A percentile compares a stretch with the other conserved stretches of the same genome.
These are phyloP conservation scores for Andrena flavipes DNA, from an alignment of 2,888 invertebrate species.

Conservation along the genomic window DNA sequence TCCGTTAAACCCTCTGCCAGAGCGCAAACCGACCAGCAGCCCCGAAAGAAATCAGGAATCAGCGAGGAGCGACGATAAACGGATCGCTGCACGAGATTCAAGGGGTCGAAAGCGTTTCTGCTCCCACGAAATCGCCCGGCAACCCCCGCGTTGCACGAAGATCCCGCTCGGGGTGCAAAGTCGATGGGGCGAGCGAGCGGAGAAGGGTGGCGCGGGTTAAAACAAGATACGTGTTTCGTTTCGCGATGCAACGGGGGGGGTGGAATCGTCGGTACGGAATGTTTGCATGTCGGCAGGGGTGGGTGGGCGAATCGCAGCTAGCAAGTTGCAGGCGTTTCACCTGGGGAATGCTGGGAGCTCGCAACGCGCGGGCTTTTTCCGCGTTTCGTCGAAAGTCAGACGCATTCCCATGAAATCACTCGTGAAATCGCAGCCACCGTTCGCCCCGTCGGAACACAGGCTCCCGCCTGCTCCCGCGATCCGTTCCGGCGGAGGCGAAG, in stretches of 20 bases:
- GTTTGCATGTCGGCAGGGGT: slow-evolving; percentile 25
- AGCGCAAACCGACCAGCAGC: not conserved
- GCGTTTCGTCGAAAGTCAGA: slow-evolving; percentile 66
- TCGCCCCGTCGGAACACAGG: slow-evolving; percentile 1
- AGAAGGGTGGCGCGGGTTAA: slow-evolving; percentile 41
- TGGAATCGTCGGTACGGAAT: slow-evolving; percentile 50
- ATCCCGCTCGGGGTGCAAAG: slow-evolving; percentile 26
- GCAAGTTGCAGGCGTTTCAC: slow-evolving; percentile 34
- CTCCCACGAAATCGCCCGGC: not conserved
- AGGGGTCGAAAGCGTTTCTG: not conserved
- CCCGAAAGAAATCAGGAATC: not conserved
- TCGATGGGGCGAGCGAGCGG: slow-evolving; percentile 24
- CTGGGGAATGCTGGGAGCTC: slow-evolving; percentile 40
- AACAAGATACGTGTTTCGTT: slow-evolving; percentile 71
- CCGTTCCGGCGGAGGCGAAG: not conserved
- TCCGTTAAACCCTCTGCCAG: not conserved
- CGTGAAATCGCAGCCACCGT: slow-evolving; percentile 71
- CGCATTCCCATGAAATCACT: slow-evolving; percentile 75
- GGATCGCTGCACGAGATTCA: not conserved
- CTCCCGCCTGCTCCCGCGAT: not conserved
- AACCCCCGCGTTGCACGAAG: slow-evolving; percentile 5
- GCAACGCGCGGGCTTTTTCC: slow-evolving; percentile 53
- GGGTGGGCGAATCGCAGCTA: slow-evolving; percentile 34
- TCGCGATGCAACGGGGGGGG: slow-evolving; percentile 48
- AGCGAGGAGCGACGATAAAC: not conserved